Conservation (phyloP, 1,140 invertebrate species). For the Schlechtendalia chinensis region DNA sequence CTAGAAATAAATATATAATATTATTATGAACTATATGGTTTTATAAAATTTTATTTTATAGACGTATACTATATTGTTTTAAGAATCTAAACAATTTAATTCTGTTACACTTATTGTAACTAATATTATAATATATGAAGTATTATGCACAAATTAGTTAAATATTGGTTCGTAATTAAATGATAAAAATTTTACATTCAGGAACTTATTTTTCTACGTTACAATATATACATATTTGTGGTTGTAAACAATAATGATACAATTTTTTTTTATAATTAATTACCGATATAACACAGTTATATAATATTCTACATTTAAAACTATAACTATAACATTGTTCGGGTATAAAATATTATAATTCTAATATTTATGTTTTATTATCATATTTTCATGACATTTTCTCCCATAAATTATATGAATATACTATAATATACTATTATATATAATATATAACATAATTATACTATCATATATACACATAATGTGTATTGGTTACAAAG, state of each 20-base stretch:
- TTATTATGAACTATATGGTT: not conserved
- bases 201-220: slow-evolving; percentile 18
- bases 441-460: too few relatives aligned
- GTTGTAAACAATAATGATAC: not conserved
- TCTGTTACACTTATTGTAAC: not conserved
- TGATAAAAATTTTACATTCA: not conserved
- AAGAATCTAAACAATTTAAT: not conserved
- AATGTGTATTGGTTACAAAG: not conserved
- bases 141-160: not conserved
- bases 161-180: not conserved
- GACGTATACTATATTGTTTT: not conserved
- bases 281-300: not conserved
- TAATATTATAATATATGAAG: not conserved
- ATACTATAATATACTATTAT: not conserved
- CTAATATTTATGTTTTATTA: not conserved
- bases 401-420: not conserved
- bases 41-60: not conserved
- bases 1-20: too few relatives aligned
- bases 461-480: not conserved
- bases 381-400: not conserved
- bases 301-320: not conserved
- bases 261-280: not conserved
- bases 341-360: not conserved
- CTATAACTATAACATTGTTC: not conserved
- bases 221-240: not conserved